Base-by-base conservation (phyloP, 2,113 vertebrate genomes). In the Fregetta grallaria region DNA sequence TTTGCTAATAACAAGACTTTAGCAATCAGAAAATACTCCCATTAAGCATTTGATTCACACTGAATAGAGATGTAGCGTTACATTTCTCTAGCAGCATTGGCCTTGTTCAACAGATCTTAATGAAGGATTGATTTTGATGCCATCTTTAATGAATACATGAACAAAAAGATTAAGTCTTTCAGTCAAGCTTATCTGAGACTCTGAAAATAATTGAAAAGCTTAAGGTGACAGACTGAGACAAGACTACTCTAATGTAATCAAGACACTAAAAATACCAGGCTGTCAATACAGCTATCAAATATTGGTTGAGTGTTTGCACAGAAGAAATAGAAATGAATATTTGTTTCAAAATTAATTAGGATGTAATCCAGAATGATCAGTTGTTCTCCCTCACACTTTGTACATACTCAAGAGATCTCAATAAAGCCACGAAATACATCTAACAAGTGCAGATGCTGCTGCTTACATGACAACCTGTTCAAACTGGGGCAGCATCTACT, bases 171-270 rank as follows among this genome's bases (percentile, higher is more conserved):
- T 66, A 89, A 79, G 79, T 89, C 61, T 85, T 94, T 92, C 55
- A 62, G 42, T 76, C 53, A 89, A 82, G 89, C 70, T 96, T 94
- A 84, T 68, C 70, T 91, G 76, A 95, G 73, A 75, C 68, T 79
- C 50, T 40, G 80, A 94, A 92, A 95, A 89, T 87, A 94, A 92
- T 40, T 94, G 94, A 87, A 91, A 95, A 94, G 61, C 49, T 65
- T 88, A 56, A 78, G 82, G 50, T 91, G 70, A 91, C 76, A 94
- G 61, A 84, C 52, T 67, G 61, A 61, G 49, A 76, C 73, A 87
- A 88, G 65, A 92, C 11, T 58, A 66, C 40, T 84, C 8, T 70
- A 72, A 52, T n/a, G 30, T 84, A 94, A 92, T 61, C 40, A 94
- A 95, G 49, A 19, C 61, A 49, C 40, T 81, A 72, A 77, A 71